Evolutionary conservation across 92 coral and sea anemone species (phyloP).

Genomic region (Parazoanthus swiftii): DNA sequence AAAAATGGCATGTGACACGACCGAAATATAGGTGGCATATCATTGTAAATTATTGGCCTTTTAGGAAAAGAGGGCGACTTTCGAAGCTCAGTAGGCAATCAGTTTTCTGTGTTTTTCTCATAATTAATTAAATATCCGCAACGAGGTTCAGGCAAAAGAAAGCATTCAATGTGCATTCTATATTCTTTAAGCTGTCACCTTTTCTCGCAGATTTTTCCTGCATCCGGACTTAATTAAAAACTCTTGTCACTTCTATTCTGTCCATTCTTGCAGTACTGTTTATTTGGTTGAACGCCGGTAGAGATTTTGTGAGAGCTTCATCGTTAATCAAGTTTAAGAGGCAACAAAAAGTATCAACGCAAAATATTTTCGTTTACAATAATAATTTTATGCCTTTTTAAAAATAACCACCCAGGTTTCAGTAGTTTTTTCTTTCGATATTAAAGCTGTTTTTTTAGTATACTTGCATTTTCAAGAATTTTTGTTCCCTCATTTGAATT

Average conservation of each 20-base stretch:
- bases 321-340: neutral
- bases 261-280: neutral
- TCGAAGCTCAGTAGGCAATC: neutral
- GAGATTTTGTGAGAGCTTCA: neutral
- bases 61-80: neutral
- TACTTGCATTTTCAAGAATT: neutral
- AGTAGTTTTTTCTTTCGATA: neutral
- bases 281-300: neutral
- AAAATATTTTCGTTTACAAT: neutral
- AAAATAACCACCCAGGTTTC: neutral
- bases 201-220: neutral
- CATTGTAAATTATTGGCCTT: neutral
- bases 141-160: neutral
- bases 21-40: neutral
- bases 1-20: too few species aligned
- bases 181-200: neutral
- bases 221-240: conserved; percentile 15
- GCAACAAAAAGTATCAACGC: neutral
- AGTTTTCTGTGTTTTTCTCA: neutral
- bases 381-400: neutral
- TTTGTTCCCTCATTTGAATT: neutral
- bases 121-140: neutral
- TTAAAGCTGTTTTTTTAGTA: neutral
- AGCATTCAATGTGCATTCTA: neutral
- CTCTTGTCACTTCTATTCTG: conserved; percentile 1